Evolutionary conservation across 2,797 vertebrate species (phyloP).

Genomic region (Cossypha niveicapilla): DNA sequence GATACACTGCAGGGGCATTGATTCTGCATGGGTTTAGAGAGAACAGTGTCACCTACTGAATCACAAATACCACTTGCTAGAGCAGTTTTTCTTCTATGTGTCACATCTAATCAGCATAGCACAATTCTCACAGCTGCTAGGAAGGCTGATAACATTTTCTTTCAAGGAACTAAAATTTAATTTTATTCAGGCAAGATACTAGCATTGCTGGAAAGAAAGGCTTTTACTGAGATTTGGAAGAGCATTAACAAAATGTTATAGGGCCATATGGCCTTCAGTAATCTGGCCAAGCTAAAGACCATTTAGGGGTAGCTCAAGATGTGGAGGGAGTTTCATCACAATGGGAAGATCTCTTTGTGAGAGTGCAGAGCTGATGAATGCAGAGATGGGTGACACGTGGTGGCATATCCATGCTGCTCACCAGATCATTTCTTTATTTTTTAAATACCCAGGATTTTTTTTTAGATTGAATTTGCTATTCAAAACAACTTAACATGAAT

Average conservation of each 20-base stretch:
- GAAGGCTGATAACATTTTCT: constrained; percentile 58
- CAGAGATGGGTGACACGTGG: not conserved
- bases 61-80: constrained; percentile 39
- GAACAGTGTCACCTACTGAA: constrained; percentile 34
- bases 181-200: constrained; percentile 50
- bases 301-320: not conserved
- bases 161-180: constrained; percentile 61
- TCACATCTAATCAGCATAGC: constrained; percentile 52
- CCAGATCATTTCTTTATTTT: not conserved
- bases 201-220: constrained; percentile 36
- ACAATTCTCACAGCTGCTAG: constrained; percentile 51
- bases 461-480: constrained; percentile 37
- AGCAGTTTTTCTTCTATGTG: constrained; percentile 43
- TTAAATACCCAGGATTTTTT: not conserved
- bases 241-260: constrained; percentile 28
- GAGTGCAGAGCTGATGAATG: not conserved
- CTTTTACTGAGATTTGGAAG: constrained; percentile 37
- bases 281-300: constrained; percentile 30
- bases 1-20: not conserved
- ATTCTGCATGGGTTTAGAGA: not conserved
- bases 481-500: constrained; percentile 32
- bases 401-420: not conserved
- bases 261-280: constrained; percentile 25
- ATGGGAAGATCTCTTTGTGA: not conserved
- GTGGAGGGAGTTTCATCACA: not conserved